Conservation (phyloP, 2,113 vertebrate genomes). For the Myotis lucifugus region DNA sequence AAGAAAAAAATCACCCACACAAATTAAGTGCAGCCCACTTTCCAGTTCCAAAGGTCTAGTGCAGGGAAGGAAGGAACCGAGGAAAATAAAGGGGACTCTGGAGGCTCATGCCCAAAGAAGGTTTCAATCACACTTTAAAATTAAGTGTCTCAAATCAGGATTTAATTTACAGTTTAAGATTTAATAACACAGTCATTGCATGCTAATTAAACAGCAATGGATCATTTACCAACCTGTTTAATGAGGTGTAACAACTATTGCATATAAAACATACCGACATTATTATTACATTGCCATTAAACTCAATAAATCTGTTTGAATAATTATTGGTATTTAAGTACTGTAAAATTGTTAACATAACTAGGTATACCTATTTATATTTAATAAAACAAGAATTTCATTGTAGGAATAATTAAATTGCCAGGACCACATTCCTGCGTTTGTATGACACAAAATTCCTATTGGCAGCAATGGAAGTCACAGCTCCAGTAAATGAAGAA, state of each 20-base stretch:
- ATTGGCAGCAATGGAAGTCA: neutral
- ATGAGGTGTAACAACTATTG: slow-evolving; percentile 82
- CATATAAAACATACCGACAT: slow-evolving; percentile 82
- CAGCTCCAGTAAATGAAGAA: slow-evolving; percentile 22
- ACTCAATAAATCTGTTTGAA: slow-evolving; percentile 84
- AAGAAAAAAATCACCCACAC: slow-evolving; percentile 1
- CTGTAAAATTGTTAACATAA: slow-evolving; percentile 65
- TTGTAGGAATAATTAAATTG: slow-evolving; percentile 61
- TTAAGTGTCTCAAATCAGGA: slow-evolving; percentile 82
- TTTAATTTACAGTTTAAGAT: slow-evolving; percentile 86
- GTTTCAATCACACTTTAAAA: slow-evolving; percentile 83
- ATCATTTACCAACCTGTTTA: slow-evolving; percentile 85
- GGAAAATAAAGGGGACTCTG: slow-evolving; percentile 68
- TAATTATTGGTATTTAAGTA: slow-evolving; percentile 80
- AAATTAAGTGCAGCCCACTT: slow-evolving; percentile 41
- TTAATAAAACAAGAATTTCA: slow-evolving; percentile 66
- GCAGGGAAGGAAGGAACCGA: slow-evolving; percentile 44
- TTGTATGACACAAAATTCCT: slow-evolving; percentile 28
- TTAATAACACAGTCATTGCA: slow-evolving; percentile 82
- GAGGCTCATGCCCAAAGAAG: slow-evolving; percentile 66
- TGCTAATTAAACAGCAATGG: slow-evolving; percentile 86
- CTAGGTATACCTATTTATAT: slow-evolving; percentile 70
- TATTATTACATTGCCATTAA: slow-evolving; percentile 83
- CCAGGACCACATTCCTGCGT: slow-evolving; percentile 39
- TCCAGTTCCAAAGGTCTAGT: neutral